Percentiles rank a stretch among this genome's conserved stretches.
phyloP scores from a whole-genome alignment of 1,140 invertebrate genomes.

The Acyrthosiphon pisum region DNA sequence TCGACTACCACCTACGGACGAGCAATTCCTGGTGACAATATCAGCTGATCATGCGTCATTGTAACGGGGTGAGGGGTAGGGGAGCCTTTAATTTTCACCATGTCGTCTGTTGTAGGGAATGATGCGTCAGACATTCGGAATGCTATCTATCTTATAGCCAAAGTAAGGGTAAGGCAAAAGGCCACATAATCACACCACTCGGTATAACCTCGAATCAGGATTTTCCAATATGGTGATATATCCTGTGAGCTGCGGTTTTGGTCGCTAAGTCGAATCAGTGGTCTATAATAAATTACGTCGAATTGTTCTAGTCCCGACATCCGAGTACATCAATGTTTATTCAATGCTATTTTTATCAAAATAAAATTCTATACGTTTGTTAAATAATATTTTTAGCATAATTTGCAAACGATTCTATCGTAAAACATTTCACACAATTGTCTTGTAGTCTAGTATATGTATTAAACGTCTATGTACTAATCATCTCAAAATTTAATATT shows the following conservation, averaged over 20 bases:
- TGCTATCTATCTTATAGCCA: background rate
- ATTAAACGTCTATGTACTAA: no score
- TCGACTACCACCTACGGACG: background rate
- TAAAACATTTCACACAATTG: background rate
- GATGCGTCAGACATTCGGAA: background rate
- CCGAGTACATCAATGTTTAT: background rate
- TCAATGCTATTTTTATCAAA: background rate
- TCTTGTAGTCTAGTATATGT: no score
- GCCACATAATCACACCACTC: background rate
- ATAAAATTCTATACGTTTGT: background rate
- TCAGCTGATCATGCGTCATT: background rate
- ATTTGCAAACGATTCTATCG: background rate
- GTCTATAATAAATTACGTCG: background rate
- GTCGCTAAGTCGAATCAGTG: background rate
- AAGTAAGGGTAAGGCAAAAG: background rate
- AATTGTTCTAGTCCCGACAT: background rate
- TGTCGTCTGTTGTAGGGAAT: background rate
- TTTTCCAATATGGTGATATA: slow-evolving; percentile 2
- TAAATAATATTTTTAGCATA: background rate
- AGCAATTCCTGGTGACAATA: background rate
- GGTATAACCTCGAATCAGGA: background rate
- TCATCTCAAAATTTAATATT: no score
- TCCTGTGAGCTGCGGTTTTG: background rate
- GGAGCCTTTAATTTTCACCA: background rate
- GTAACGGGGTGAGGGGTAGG: background rate